Evolutionary conservation across 2,113 vertebrate species (phyloP), one percentile per base, ranked within the genome.

Genomic region (Blennius ocellaris): DNA sequence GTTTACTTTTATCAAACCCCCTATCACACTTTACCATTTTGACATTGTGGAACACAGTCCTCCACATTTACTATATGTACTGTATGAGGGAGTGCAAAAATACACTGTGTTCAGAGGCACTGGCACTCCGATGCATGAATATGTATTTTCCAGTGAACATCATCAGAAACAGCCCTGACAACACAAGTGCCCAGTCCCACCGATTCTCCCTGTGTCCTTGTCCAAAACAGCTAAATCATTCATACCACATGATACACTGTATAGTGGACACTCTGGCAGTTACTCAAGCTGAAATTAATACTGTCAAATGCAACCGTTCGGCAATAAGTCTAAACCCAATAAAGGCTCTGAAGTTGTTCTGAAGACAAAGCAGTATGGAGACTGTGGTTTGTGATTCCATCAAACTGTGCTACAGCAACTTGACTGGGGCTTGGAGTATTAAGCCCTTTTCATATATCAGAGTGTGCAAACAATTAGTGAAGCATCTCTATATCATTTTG

Each of bases 61-160:
- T 21, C 50, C 9, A 17, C 11, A 37, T 30, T 14, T 7, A 9
- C 21, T 30, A 30, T 30, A 30, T 30, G 21, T 4, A 30, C 21
- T 30, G 21, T 30, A 30, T 30, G 21, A 30, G 21, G 21, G 21
- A 30, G 21, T 30, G 21, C 21, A 30, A 30, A 30, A 30, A 30
- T 30, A 30, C 21, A 30, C 21, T 30, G 21, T 73, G 21, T 58
- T 10, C 12, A n/a, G 6, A 49, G 47, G 40, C 43, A 11, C 53
- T 54, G 17, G 36, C 41, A 65, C 49, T 65, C 21, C 43, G 21
- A 1, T 43, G n/a, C 37, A 39, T 68, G 48, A 51, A 52, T 63
- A 62, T n/a, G 3, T 49, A 15, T 66, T 69, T 54, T 21, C 39
- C 54, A 75, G 17, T 66, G 50, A 56, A 30, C 43, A 56, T 69